phyloP scores from a whole-genome alignment of 2,888 invertebrate species.

The Melipona bicolor region DNA sequence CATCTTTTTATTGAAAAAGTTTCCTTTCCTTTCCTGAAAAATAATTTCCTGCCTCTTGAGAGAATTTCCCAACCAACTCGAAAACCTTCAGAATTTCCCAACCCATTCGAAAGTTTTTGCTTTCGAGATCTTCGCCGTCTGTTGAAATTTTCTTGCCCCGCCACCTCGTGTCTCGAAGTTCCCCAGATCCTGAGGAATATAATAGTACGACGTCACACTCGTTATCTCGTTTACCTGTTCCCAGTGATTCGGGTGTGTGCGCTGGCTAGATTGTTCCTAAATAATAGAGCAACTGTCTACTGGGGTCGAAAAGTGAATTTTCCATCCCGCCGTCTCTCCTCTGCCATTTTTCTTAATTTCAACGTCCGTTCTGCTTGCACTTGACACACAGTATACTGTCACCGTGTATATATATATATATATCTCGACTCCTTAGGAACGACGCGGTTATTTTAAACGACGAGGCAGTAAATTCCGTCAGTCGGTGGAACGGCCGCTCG shows the following conservation, averaged over 20 bases:
- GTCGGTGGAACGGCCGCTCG: constrained; percentile 39
- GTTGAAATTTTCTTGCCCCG: neutral
- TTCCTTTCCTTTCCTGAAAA: too few relatives aligned
- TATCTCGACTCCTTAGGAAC: neutral
- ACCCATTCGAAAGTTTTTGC: neutral
- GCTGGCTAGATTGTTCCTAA: neutral
- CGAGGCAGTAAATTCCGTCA: constrained; percentile 52
- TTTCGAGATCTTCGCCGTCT: neutral
- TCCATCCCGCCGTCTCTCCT: too few relatives aligned
- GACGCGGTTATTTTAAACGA: constrained; percentile 8
- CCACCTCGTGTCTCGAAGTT: neutral
- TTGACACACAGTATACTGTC: neutral
- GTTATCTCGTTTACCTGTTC: neutral
- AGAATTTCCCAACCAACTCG: too few relatives aligned
- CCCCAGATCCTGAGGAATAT: neutral
- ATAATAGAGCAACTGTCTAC: neutral
- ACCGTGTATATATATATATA: too few relatives aligned
- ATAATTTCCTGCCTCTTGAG: too few relatives aligned
- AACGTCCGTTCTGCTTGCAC: neutral
- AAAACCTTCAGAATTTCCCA: too few relatives aligned
- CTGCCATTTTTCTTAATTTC: neutral
- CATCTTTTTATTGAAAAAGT: too few relatives aligned
- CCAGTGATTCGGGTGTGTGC: neutral
- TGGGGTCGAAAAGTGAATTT: neutral
- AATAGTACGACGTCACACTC: neutral